Conservation (phyloP, 2,888 invertebrate genomes). For the Octodonta nipae region DNA sequence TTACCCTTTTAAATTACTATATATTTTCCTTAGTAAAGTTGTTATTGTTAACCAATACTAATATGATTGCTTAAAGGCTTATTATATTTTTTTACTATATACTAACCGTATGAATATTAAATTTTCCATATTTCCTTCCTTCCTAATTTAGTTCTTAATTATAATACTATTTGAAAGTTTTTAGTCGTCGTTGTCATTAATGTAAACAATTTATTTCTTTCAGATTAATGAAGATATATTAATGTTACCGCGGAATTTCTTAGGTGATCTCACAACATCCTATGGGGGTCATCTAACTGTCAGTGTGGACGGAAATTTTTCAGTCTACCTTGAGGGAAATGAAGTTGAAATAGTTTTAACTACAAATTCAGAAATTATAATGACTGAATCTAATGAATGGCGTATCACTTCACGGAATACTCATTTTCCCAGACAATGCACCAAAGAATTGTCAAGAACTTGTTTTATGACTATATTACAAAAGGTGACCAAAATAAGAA, state of each 20-base stretch:
- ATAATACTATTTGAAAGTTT: too few species aligned
- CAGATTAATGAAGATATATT: constrained; percentile 9
- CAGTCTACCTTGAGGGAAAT: constrained; percentile 64
- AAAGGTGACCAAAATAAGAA: constrained; percentile 64
- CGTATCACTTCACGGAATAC: constrained; percentile 25
- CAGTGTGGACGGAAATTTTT: constrained; percentile 44
- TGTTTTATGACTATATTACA: constrained; percentile 87
- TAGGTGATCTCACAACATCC: constrained; percentile 76
- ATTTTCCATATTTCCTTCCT: too few species aligned
- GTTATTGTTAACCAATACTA: too few species aligned
- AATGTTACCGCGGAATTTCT: constrained; percentile 58
- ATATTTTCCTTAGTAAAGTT: too few species aligned
- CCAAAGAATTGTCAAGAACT: constrained; percentile 51
- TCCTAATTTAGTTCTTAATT: too few species aligned
- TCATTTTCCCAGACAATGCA: constrained; percentile 28
- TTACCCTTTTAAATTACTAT: too few species aligned
- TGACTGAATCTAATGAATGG: constrained; percentile 70
- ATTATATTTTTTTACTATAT: too few species aligned
- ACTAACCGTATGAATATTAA: too few species aligned
- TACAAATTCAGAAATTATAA: constrained; percentile 33
- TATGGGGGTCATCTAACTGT: constrained; percentile 84
- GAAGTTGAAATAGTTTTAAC: constrained; percentile 36
- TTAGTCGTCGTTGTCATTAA: too few species aligned
- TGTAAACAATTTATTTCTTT: too few species aligned
- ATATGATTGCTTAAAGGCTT: too few species aligned